Percentiles rank a stretch among this genome's conserved stretches.
Conservation (phyloP, 1,140 invertebrate genomes). For the Hylaeus anthracinus region DNA sequence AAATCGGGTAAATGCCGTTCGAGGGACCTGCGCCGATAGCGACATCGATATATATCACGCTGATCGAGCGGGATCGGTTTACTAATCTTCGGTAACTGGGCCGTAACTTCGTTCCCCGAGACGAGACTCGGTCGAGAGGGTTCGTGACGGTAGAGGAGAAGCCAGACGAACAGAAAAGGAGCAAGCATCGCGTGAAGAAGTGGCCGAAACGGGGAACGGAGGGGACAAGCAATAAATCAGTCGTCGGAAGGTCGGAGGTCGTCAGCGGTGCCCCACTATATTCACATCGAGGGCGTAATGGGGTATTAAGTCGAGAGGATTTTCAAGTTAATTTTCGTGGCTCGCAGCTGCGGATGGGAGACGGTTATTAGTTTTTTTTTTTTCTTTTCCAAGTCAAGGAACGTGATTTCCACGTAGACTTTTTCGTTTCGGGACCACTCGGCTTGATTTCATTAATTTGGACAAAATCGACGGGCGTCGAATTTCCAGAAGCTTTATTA, state of each 20-base stretch:
- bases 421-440: neutral
- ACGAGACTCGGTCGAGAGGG: constrained; percentile 3
- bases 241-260: constrained; percentile 61
- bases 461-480: too few relatives aligned
- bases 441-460: too few relatives aligned
- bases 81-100: constrained; percentile 53
- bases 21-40: too few relatives aligned
- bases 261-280: constrained; percentile 46
- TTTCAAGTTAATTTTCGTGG: constrained; percentile 47
- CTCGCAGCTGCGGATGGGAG: constrained; percentile 47
- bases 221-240: constrained; percentile 60
- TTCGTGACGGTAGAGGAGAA: neutral
- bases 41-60: neutral
- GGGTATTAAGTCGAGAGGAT: constrained; percentile 52
- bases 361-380: constrained; percentile 51
- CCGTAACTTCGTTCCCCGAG: constrained; percentile 42
- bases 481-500: too few relatives aligned
- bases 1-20: too few relatives aligned
- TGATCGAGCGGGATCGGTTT: constrained; percentile 1
- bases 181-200: constrained; percentile 2
- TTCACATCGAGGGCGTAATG: constrained; percentile 60
- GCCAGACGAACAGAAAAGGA: constrained; percentile 3
- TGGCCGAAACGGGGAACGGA: neutral
- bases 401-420: neutral
- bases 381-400: constrained; percentile 43